Evolutionary conservation across 1,140 invertebrate species (phyloP).

Genomic region (Lepidotrigona ventralis): DNA sequence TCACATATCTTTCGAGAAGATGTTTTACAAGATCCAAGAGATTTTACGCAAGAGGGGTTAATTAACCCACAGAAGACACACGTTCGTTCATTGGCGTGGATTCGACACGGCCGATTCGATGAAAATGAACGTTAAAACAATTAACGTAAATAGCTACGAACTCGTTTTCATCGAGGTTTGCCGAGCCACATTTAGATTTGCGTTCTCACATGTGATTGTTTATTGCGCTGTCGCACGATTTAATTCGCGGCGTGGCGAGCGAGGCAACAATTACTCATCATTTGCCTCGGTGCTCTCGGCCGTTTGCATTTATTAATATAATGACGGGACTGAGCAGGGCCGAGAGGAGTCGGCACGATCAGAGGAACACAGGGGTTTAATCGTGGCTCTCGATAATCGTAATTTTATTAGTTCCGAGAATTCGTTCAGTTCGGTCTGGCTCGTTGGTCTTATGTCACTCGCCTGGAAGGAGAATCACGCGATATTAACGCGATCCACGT

Average conservation of each 20-base stretch:
- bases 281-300: not conserved
- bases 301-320: slow-evolving; percentile 5
- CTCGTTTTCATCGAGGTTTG: not conserved
- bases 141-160: not conserved
- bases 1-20: too few relatives aligned
- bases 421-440: not conserved
- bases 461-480: not conserved
- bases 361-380: not conserved
- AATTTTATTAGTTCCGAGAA: not conserved
- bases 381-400: not conserved
- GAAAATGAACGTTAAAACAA: not conserved
- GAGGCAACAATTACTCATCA: not conserved
- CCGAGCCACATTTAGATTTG: not conserved
- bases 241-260: not conserved
- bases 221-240: slow-evolving; percentile 1
- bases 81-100: not conserved
- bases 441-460: not conserved
- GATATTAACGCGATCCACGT: not conserved
- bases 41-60: rapidly evolving
- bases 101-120: not conserved
- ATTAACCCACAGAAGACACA: not conserved
- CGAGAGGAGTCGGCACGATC: not conserved
- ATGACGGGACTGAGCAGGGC: not conserved
- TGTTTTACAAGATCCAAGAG: too few relatives aligned
- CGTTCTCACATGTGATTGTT: not conserved